Evolutionary conservation across 2,113 vertebrate genomes (phyloP), one percentile per base, ranked within the genome.

Genomic region (Collichthys lucidus): DNA sequence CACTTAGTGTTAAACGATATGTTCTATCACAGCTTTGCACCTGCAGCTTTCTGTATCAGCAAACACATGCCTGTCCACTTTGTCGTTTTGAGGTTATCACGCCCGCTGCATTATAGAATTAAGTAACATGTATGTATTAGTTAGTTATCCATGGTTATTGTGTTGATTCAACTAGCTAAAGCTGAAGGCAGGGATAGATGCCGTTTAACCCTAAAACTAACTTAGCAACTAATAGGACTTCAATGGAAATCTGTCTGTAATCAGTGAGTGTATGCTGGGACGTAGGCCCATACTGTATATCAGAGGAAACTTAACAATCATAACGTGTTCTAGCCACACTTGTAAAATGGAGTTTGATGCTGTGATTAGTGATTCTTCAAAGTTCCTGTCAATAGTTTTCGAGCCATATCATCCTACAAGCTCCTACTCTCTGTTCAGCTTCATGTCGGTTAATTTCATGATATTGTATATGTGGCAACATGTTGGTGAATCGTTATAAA

Each of bases 11-110:
- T 82, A 68, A 61, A 50, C 68, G 69, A 22, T 65, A 63, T 57
- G 69, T 89, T 85, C 65, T 67, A 2, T 57, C 72, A 74, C 81
- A 74, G 56, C 90, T 88, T 86, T 74, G 63, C 80, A 79, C 29
- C 79, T 76, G 73, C 79, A 77, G 79, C 70, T 62, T 85, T 46
- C 53, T 26, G 70, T 76, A 47, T 74, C 64, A n/a, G 75, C 67
- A 70, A 56, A 57, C 22, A 65, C 35, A 29, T 10, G 55, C 55
- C 29, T 19, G 61, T 77, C 66, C 82, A 68, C 82, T 47, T 61
- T 70, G 61, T 77, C 24, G 3, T 24, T 56, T 77, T 68, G 59
- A 70, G 19, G 20, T 78, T 61, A 10, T 71, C 74, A 55, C 19
- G 46, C 61, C 61, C n/a, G 64, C 68, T 74, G 55, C 73, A 47